Percentiles rank a stretch among this genome's conserved stretches.
Conservation (phyloP, 1,140 invertebrate genomes). For the Limonius californicus region DNA sequence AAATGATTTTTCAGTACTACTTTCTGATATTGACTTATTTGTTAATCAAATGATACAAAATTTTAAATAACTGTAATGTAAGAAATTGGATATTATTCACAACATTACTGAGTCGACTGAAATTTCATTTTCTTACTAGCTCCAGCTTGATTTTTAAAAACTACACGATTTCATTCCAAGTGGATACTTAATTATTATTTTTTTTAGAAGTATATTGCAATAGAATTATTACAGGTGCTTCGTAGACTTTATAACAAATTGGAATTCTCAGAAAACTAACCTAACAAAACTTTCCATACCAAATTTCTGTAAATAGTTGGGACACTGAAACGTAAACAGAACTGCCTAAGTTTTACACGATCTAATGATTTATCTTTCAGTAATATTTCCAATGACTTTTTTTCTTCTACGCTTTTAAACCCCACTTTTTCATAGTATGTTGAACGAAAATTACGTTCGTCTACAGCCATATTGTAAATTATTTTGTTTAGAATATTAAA, state of each 20-base stretch:
- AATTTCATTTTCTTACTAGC: too few species aligned
- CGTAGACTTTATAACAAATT: background rate
- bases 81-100: too few species aligned
- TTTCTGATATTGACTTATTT: too few species aligned
- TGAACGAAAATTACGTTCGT: slow-evolving; percentile 84
- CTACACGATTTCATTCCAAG: slow-evolving; percentile 10
- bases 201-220: too few species aligned
- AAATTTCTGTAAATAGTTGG: slow-evolving; percentile 75
- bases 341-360: slow-evolving; percentile 76
- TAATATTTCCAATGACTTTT: slow-evolving; percentile 87
- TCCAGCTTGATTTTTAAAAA: too few species aligned
- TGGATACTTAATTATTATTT: too few species aligned
- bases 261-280: slow-evolving; percentile 44
- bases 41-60: too few species aligned
- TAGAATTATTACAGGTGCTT: too few species aligned
- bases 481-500: too few species aligned
- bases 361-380: slow-evolving; percentile 83
- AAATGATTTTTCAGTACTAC: too few species aligned
- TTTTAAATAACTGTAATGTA: too few species aligned
- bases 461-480: slow-evolving; percentile 49
- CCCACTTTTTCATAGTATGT: slow-evolving; percentile 87
- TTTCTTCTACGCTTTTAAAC: slow-evolving; percentile 86
- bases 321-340: slow-evolving; percentile 77
- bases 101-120: too few species aligned
- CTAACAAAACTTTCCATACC: slow-evolving; percentile 82